Evolutionary conservation across 2,888 invertebrate genomes (phyloP).

Genomic region (Phaonia tiefii): DNA sequence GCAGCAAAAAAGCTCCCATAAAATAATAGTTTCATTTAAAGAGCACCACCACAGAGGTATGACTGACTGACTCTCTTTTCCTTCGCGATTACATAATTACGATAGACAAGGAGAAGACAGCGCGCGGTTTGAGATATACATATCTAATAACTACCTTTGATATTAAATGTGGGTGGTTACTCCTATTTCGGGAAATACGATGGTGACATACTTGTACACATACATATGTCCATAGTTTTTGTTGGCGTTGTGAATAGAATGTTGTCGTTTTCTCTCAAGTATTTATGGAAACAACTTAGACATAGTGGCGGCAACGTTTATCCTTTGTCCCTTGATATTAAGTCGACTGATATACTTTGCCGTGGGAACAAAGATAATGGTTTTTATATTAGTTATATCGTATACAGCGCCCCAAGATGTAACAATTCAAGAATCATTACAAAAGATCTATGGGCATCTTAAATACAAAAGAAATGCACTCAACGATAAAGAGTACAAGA

Average conservation of each 20-base stretch:
- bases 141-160: background rate
- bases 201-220: background rate
- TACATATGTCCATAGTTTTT: background rate
- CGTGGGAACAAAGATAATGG: too few relatives aligned
- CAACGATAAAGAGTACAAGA: too few relatives aligned
- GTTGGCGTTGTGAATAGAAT: background rate
- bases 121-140: background rate
- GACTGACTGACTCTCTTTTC: conserved; percentile 30
- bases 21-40: conserved; percentile 39
- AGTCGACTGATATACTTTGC: background rate
- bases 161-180: too few relatives aligned
- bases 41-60: conserved; percentile 7
- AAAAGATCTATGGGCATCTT: too few relatives aligned
- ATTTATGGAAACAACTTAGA: conserved; percentile 4
- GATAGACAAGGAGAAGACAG: background rate
- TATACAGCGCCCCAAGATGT: too few relatives aligned
- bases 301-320: conserved; percentile 2
- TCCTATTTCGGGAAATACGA: background rate
- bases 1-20: conserved; percentile 65
- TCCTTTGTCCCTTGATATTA: background rate
- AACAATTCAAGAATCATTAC: too few relatives aligned
- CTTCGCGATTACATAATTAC: conserved; percentile 46
- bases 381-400: too few relatives aligned
- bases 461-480: too few relatives aligned
- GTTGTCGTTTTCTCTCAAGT: too few relatives aligned